Percentiles rank a stretch among this genome's conserved stretches.
phyloP scores from a whole-genome alignment of 2,888 invertebrate genomes.

The Branchipolynoe longqiensis region DNA sequence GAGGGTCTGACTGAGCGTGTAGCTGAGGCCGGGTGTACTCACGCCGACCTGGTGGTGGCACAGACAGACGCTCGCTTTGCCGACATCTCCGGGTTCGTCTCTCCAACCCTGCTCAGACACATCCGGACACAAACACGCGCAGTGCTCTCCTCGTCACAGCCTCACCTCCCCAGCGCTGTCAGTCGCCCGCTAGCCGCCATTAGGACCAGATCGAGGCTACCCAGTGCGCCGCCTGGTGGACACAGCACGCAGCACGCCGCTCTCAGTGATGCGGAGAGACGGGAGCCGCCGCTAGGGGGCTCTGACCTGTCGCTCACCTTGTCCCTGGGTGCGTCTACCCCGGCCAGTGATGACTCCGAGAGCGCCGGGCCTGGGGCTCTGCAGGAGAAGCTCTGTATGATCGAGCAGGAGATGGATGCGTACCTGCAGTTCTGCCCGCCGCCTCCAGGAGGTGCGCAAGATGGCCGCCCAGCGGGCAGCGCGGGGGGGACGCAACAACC shows the following conservation, averaged over 20 bases:
- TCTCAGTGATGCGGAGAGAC: too few relatives aligned
- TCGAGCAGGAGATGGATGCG: constrained; percentile 65
- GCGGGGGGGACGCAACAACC: neutral
- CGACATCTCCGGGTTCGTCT: neutral
- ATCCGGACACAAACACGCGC: neutral
- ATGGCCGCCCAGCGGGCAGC: neutral
- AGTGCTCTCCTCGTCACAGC: constrained; percentile 59
- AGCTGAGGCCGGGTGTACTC: too few relatives aligned
- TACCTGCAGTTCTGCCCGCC: constrained; percentile 40
- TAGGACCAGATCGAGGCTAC: constrained; percentile 26
- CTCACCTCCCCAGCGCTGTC: constrained; percentile 27
- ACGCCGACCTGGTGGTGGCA: neutral
- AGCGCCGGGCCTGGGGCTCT: constrained; percentile 21
- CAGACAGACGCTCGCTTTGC: neutral
- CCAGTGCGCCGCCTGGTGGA: neutral
- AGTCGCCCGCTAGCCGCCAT: neutral
- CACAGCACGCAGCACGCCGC: neutral
- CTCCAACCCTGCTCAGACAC: constrained; percentile 14
- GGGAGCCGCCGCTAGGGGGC: too few relatives aligned
- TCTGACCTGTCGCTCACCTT: too few relatives aligned
- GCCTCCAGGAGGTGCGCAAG: neutral
- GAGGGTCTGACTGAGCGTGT: too few relatives aligned
- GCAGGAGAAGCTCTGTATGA: constrained; percentile 63
- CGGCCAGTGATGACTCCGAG: too few relatives aligned
- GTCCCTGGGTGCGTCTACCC: too few relatives aligned